Base-by-base conservation (phyloP, 2,888 invertebrate species). In the Sarcophaga variegata region DNA sequence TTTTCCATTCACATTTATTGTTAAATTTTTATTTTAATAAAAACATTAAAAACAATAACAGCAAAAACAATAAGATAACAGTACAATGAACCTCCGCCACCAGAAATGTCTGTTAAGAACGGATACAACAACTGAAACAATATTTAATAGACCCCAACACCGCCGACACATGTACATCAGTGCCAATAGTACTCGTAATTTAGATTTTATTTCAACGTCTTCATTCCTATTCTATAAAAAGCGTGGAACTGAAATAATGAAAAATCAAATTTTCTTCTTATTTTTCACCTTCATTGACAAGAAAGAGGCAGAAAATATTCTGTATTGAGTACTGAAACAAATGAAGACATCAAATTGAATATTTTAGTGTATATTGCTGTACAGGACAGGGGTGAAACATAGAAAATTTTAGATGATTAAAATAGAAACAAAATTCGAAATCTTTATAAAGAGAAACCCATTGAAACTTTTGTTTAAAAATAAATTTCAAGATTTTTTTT, bases 1-100 rank as follows among this genome's bases (percentile, higher is more conserved):
- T 37, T 37, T 37, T 37, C 37, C 37, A 37, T 37, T 37, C 8
- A 10, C 8, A 37, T 37, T 37, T 37, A 37, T 37, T 37, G 37
- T 37, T 8, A 2, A 37, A 37, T 37, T 54, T 54, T 14, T 14
- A 14, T 14, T 11, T 49, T 49, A 54, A 54, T 17, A 54, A 54
- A 54, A 17, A 17, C 17, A 54, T 49, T 49, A 49, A 49, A 64
- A 70, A 76, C 67, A 62, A 62, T 62, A 62, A 62, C n/a, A 62
- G 22, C 12, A 64, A 69, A 77, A 60, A 66, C 64, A 83, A 71
- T 71, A 47, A 66, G 47, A 60, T 66, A 71, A 62, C 22, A 69
- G 86, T 86, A 86, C 86, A 86, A 86, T 83, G 86, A 83, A 86
- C 83, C 79, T 76, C 77, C 80, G 86, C 79, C 79, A 83, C 71